A percentile compares a stretch with the other conserved stretches of the same genome.
Evolutionary conservation across 2,797 vertebrate genomes (phyloP).

Genomic region (Crocidura indochinensis): DNA sequence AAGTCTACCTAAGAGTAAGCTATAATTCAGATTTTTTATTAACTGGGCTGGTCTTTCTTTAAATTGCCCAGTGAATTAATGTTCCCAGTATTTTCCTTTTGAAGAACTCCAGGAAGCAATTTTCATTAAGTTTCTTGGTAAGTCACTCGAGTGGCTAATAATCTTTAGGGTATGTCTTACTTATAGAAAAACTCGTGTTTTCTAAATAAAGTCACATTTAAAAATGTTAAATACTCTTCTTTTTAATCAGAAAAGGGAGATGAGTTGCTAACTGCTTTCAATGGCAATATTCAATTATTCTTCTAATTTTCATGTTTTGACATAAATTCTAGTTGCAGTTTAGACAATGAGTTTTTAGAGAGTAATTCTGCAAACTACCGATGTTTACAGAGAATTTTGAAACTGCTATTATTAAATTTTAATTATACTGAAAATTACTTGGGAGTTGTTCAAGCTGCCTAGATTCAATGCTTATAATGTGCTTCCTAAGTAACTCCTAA

Average conservation of each 20-base stretch:
- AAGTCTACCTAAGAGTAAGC: slow-evolving; percentile 60
- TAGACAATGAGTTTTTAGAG: slow-evolving; percentile 59
- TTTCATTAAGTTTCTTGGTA: slow-evolving; percentile 32
- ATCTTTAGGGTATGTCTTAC: slow-evolving; percentile 31
- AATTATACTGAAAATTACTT: slow-evolving; percentile 48
- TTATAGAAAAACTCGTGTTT: slow-evolving; percentile 15
- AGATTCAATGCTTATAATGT: slow-evolving; percentile 25
- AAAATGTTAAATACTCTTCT: slow-evolving; percentile 31
- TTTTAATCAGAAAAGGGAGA: slow-evolving; percentile 59
- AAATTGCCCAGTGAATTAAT: slow-evolving; percentile 45
- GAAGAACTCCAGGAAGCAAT: slow-evolving; percentile 44
- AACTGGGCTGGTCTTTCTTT: slow-evolving; percentile 48
- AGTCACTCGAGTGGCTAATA: slow-evolving; percentile 18
- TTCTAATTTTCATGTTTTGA: slow-evolving; percentile 60
- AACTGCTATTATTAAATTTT: slow-evolving; percentile 67
- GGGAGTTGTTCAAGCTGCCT: neutral
- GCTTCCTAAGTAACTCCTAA: slow-evolving; percentile 61
- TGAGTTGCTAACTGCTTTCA: slow-evolving; percentile 34
- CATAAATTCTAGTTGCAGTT: slow-evolving; percentile 59
- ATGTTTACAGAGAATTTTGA: slow-evolving; percentile 57
- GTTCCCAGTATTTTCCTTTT: slow-evolving; percentile 21
- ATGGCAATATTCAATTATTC: slow-evolving; percentile 10
- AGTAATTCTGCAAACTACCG: slow-evolving; percentile 59
- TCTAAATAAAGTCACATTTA: slow-evolving; percentile 52
- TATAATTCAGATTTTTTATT: slow-evolving; percentile 70